Evolutionary conservation across 2,888 invertebrate species (phyloP), one percentile per base, ranked within the genome.

Genomic region (Notodonta ziczac): DNA sequence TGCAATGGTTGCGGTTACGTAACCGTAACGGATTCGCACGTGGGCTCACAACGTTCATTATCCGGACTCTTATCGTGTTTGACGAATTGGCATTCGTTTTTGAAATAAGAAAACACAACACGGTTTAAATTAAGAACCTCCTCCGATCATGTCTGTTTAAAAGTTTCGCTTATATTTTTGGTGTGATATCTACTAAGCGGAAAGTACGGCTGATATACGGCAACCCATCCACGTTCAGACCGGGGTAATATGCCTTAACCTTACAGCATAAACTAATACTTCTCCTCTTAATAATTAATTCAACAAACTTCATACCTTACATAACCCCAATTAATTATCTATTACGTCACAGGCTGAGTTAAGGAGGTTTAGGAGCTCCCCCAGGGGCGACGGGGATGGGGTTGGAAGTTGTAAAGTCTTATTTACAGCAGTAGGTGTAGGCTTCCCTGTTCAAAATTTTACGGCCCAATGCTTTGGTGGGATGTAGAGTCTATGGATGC

Each of bases 1-100:
- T 80, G 83, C 83, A 88, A 89, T 79, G 66, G 80, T 86, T 78
- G 66, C 62, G 70, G 77, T 85, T 85, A 78, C 79, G 77, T 80
- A 84, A 84, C 70, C 77, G 76, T 77, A 48, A 55, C 70, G 52
- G 68, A 75, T 73, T 67, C 79, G 67, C 75, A 72, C 77, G 77
- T 77, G 77, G 69, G 55, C 53, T 59, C 58, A 66, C 59, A 62
- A 66, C 56, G 60, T 53, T 76, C 57, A 69, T 73, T 39, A 54
- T 61, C 64, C 53, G 65, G 57, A 76, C 63, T 62, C 61, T 61
- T 65, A 69, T 63, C 59, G 66, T 44, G 56, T 65, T 64, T 13
- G 9, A 35, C 39, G 6, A 3, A 24, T 51, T 51, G 51, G 48
- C 14, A 48, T 24, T 24, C 1, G 24, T 24, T 24, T 24, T 24